phyloP scores from a whole-genome alignment of 1,140 invertebrate genomes.

The Probaryconus sp. region DNA sequence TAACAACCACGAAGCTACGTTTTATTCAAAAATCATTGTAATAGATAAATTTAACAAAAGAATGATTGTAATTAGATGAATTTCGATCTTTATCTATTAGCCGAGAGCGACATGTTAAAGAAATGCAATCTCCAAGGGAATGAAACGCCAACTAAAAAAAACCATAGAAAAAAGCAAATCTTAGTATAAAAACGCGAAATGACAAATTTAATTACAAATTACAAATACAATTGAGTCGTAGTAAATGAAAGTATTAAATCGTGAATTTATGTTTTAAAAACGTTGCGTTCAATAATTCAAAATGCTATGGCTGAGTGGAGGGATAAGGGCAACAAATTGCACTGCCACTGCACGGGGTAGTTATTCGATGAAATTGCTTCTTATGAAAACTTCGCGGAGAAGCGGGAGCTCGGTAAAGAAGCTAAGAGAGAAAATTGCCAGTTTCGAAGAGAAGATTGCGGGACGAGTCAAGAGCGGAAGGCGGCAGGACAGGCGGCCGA shows the following conservation, averaged over 20 bases:
- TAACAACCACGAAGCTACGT: no score
- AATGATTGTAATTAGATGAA: no score
- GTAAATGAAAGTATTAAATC: slow-evolving; percentile 39
- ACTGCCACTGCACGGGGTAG: slow-evolving; percentile 55
- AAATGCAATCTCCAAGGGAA: no score
- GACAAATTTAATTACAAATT: slow-evolving; percentile 6
- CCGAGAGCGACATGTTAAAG: no score
- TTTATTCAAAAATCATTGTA: no score
- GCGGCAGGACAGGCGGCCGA: slow-evolving; percentile 50
- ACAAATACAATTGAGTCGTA: slow-evolving; percentile 20
- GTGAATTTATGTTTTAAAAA: slow-evolving; percentile 52
- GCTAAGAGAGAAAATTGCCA: slow-evolving; percentile 67
- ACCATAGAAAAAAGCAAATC: no score
- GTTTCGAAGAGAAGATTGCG: slow-evolving; percentile 68
- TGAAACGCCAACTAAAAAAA: no score
- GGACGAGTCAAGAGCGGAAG: slow-evolving; percentile 51
- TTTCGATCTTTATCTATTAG: no score
- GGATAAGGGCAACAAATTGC: slow-evolving; percentile 62
- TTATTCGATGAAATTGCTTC: slow-evolving; percentile 70
- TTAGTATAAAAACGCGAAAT: not conserved
- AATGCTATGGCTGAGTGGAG: slow-evolving; percentile 41
- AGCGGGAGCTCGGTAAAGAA: slow-evolving; percentile 45
- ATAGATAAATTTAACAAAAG: no score
- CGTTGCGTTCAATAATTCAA: slow-evolving; percentile 60
- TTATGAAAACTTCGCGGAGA: slow-evolving; percentile 70